Evolutionary conservation across 2,888 invertebrate genomes (phyloP).

Genomic region (Subacronicta megacephala): DNA sequence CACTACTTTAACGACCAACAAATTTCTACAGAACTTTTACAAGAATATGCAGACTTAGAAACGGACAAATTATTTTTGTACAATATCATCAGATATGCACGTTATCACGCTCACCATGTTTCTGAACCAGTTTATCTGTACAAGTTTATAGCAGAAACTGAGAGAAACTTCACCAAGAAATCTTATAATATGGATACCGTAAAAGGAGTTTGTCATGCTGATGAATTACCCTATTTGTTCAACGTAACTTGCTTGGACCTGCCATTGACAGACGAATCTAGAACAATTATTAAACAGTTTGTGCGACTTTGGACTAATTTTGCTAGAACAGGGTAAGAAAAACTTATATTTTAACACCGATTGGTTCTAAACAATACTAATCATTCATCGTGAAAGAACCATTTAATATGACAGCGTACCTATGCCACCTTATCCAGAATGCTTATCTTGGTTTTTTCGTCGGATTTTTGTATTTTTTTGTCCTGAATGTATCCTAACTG

Average conservation of each 20-base stretch:
- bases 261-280: slow-evolving; percentile 76
- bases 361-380: too few relatives aligned
- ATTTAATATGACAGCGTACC: too few relatives aligned
- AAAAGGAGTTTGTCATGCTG: slow-evolving; percentile 81
- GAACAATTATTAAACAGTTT: slow-evolving; percentile 66
- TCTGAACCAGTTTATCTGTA: slow-evolving; percentile 75
- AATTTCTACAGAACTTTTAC: slow-evolving; percentile 66
- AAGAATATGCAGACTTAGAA: slow-evolving; percentile 73
- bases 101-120: slow-evolving; percentile 64
- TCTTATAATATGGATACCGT: slow-evolving; percentile 75
- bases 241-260: slow-evolving; percentile 76
- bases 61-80: slow-evolving; percentile 77
- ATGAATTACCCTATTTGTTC: slow-evolving; percentile 80
- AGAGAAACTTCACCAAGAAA: slow-evolving; percentile 78
- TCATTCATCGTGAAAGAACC: too few relatives aligned
- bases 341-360: not conserved
- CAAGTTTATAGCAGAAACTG: slow-evolving; percentile 79
- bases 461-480: too few relatives aligned
- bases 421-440: too few relatives aligned
- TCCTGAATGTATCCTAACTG: too few relatives aligned
- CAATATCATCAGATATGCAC: slow-evolving; percentile 77
- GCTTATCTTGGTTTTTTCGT: too few relatives aligned
- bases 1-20: slow-evolving; percentile 73
- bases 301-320: slow-evolving; percentile 80
- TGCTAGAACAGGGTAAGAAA: slow-evolving; percentile 77